These are phyloP conservation scores for Taenaris catops DNA, from an alignment of 2,888 invertebrate species.

Conservation along the genomic window DNA sequence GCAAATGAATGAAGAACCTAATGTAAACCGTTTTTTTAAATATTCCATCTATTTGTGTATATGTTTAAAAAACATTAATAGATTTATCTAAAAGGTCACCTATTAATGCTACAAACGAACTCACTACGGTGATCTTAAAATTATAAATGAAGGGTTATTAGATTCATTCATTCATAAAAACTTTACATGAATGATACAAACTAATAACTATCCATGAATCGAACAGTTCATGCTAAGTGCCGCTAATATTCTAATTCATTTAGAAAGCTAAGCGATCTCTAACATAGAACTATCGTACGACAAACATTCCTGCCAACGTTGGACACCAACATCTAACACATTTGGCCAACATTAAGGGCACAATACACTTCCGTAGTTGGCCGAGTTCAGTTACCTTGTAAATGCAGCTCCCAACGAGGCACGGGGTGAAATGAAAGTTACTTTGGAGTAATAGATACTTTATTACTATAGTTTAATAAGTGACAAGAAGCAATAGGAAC, in stretches of 20 bases:
- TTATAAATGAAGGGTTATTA: conserved; percentile 1
- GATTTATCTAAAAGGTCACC: conserved; percentile 5
- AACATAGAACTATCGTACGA: conserved; percentile 66
- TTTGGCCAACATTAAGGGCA: conserved; percentile 49
- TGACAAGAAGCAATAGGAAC: conserved; percentile 64
- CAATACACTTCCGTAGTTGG: conserved; percentile 40
- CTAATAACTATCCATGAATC: conserved; percentile 8
- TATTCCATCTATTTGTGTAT: too few relatives aligned
- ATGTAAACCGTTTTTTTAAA: conserved; percentile 3
- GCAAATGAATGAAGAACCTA: conserved; percentile 15
- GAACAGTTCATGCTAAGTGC: conserved; percentile 22
- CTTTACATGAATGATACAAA: conserved; percentile 2
- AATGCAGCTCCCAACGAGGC: conserved; percentile 67
- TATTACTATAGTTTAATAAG: conserved; percentile 70
- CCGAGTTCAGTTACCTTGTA: conserved; percentile 70
- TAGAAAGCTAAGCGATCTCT: conserved; percentile 57
- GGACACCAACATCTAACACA: conserved; percentile 30
- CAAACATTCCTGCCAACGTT: conserved; percentile 39
- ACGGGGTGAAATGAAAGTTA: conserved; percentile 75
- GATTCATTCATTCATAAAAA: conserved; percentile 6
- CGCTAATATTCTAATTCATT: conserved; percentile 29
- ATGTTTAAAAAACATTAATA: too few relatives aligned
- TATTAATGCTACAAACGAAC: not conserved
- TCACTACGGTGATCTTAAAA: not conserved
- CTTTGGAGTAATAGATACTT: conserved; percentile 76